Percentiles rank a stretch among this genome's conserved stretches.
Conservation (phyloP, 2,797 vertebrate genomes). For the Anisognathus igniventris region DNA sequence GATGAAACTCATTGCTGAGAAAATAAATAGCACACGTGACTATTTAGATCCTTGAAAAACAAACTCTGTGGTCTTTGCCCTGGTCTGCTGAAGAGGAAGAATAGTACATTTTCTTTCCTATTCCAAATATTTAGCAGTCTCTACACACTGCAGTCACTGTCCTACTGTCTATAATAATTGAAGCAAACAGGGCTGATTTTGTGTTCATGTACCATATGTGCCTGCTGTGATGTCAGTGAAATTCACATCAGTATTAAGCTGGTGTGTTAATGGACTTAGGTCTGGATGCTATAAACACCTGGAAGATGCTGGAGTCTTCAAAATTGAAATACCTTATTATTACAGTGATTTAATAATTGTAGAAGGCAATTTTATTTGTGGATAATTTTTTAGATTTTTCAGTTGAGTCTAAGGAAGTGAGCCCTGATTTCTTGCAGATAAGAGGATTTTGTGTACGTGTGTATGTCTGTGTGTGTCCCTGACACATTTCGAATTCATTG, state of each 20-base stretch:
- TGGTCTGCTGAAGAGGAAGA: background rate
- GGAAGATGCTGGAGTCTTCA: background rate
- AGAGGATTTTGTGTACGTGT: background rate
- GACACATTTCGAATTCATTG: slow-evolving; percentile 20
- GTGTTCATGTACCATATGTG: background rate
- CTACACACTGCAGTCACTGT: background rate
- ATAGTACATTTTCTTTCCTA: slow-evolving; percentile 15
- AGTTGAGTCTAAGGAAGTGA: background rate
- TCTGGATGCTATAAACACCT: background rate
- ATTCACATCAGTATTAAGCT: background rate
- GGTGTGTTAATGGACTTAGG: background rate
- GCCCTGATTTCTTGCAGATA: background rate
- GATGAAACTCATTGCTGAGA: slow-evolving; percentile 11
- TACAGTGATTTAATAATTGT: background rate
- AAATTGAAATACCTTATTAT: background rate
- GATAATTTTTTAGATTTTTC: background rate
- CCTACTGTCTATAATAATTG: background rate
- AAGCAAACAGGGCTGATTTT: background rate
- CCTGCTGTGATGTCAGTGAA: background rate
- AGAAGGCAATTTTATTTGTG: background rate
- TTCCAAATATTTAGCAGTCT: slow-evolving; percentile 25
- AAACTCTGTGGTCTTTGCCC: background rate
- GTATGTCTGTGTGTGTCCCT: background rate
- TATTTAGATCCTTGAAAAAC: slow-evolving; percentile 31
- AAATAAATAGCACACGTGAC: slow-evolving; percentile 38